Evolutionary conservation across 1,140 invertebrate species (phyloP), one percentile per base, ranked within the genome.

Genomic region (Elymnias hypermnestra): DNA sequence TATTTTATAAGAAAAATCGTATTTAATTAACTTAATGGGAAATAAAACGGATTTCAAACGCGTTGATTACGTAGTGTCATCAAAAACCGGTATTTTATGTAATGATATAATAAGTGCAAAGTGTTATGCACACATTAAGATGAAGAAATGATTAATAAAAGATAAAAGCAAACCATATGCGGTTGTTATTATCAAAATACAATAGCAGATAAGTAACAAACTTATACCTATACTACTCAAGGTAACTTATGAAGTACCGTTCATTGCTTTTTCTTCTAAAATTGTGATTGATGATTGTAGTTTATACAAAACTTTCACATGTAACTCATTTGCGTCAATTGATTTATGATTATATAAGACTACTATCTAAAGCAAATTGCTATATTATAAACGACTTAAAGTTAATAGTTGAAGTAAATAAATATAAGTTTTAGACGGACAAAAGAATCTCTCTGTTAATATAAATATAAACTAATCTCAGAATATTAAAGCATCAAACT

Each of bases 191-290:
- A n/a, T n/a, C n/a, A n/a, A n/a, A n/a, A n/a, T n/a, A n/a, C n/a
- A n/a, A n/a, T n/a, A n/a, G n/a, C n/a, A n/a, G n/a, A n/a, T n/a
- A n/a, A n/a, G n/a, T n/a, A n/a, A n/a, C n/a, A n/a, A n/a, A n/a
- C n/a, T n/a, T n/a, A n/a, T n/a, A n/a, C n/a, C n/a, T n/a, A n/a
- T n/a, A n/a, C n/a, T n/a, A n/a, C n/a, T n/a, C n/a, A n/a, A n/a
- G n/a, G n/a, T n/a, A n/a, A n/a, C n/a, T n/a, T n/a, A n/a, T n/a
- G n/a, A n/a, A 33, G 22, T 48, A 48, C 37, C 45, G 33, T 40
- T 48, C 23, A 40, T 48, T 18, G 19, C 28, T 35, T 35, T 26
- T 23, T 33, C 37, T 40, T 35, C 19, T 35, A 40, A 12, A 8
- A 31, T 40, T 19, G 26, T 35, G 13, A 35, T 40, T 25, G 21